Conservation (phyloP, 2,888 invertebrate species). For the Callimorpha dominula region DNA sequence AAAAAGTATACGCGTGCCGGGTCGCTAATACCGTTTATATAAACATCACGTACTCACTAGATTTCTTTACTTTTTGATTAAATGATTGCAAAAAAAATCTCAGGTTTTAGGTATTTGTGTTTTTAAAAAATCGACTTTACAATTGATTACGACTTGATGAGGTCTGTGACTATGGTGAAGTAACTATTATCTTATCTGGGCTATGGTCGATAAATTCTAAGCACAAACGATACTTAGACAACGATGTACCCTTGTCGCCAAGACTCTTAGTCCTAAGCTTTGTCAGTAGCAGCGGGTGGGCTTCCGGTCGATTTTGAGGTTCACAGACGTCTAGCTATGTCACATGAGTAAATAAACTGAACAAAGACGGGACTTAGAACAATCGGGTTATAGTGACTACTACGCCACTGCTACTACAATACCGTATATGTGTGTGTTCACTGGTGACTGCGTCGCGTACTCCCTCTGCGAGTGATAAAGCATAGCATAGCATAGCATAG, state of each 20-base stretch:
- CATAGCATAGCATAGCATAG: too few species aligned
- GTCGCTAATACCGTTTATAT: slow-evolving; percentile 58
- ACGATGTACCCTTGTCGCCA: background rate
- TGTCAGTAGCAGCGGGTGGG: background rate
- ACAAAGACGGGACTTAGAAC: background rate
- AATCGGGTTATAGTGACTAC: background rate
- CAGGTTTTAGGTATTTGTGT: background rate
- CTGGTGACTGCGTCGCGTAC: background rate
- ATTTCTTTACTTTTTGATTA: slow-evolving; percentile 28
- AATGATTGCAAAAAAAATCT: slow-evolving; percentile 1
- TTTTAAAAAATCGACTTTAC: background rate
- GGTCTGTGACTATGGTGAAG: background rate
- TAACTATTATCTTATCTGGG: too few species aligned
- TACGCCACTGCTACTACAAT: too few species aligned
- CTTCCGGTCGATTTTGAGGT: background rate
- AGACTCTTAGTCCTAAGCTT: background rate
- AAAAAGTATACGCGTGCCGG: slow-evolving; percentile 73
- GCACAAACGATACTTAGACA: background rate
- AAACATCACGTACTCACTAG: slow-evolving; percentile 65
- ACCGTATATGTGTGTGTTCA: background rate
- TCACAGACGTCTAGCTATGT: background rate
- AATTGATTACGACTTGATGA: background rate
- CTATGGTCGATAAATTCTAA: background rate
- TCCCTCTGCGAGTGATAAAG: too few species aligned
- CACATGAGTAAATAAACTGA: background rate